Percentiles rank a stretch among this genome's conserved stretches.
phyloP scores from a whole-genome alignment of 2,113 vertebrate species.

The Halichoerus grypus region DNA sequence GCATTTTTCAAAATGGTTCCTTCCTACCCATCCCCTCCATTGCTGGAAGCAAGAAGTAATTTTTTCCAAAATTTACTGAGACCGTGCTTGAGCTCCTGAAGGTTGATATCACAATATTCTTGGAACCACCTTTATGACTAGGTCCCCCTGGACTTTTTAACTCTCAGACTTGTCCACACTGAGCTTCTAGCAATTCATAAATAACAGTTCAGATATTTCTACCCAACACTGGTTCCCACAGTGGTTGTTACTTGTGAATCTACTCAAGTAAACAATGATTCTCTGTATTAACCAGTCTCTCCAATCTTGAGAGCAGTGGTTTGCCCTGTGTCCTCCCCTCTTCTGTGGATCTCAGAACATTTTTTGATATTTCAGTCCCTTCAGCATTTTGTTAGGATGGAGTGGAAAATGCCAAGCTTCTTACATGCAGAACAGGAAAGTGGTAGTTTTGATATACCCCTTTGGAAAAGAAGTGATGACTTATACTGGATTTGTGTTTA shows the following conservation, averaged over 20 bases:
- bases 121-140: not conserved
- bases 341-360: not conserved
- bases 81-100: not conserved
- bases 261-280: not conserved
- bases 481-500: not conserved
- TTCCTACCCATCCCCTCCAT: not conserved
- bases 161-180: not conserved
- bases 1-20: too few relatives aligned
- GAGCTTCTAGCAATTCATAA: not conserved
- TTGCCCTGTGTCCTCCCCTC: not conserved
- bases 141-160: not conserved
- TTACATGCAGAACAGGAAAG: not conserved
- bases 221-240: not conserved
- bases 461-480: not conserved
- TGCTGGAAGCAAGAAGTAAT: not conserved
- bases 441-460: not conserved
- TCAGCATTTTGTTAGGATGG: not conserved
- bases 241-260: not conserved
- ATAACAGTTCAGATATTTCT: not conserved
- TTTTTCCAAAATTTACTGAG: not conserved
- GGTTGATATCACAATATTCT: not conserved
- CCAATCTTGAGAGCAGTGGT: not conserved
- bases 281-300: not conserved
- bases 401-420: not conserved
- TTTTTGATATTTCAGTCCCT: not conserved